Evolutionary conservation across 2,797 vertebrate species (phyloP).

Genomic region (Phataginus tetradactyla): DNA sequence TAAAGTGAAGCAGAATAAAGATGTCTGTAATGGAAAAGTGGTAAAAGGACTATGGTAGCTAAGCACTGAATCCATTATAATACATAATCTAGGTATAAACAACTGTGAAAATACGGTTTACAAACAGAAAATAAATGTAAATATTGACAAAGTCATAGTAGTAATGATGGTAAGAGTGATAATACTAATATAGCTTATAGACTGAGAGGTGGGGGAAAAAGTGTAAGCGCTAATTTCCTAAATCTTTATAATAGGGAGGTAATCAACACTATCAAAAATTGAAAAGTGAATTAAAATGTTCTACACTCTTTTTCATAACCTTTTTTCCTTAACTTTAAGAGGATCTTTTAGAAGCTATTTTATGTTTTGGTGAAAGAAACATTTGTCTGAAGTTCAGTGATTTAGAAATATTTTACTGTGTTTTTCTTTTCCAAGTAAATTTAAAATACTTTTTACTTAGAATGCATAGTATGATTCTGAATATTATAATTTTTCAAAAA

Average conservation of each 20-base stretch:
- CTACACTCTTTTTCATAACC: not conserved
- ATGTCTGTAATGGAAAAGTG: not conserved
- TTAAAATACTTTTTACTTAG: slow-evolving; percentile 33
- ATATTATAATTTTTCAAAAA: slow-evolving; percentile 8
- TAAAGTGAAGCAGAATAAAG: not conserved
- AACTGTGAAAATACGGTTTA: not conserved
- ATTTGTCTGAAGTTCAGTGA: slow-evolving; percentile 44
- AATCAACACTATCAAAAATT: not conserved
- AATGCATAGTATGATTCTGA: not conserved
- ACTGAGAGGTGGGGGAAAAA: not conserved
- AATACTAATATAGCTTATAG: not conserved
- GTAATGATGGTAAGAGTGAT: not conserved
- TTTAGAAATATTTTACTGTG: slow-evolving; percentile 43
- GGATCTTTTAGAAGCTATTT: not conserved
- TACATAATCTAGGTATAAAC: not conserved
- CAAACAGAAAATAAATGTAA: not conserved
- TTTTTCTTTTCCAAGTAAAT: slow-evolving; percentile 56
- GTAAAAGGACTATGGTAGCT: not conserved
- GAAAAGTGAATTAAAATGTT: not conserved
- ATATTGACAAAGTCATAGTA: not conserved
- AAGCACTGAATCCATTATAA: not conserved
- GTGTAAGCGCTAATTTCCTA: not conserved
- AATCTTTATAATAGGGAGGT: not conserved
- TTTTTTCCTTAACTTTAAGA: not conserved
- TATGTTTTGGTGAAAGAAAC: slow-evolving; percentile 47